Conservation (phyloP, 53 echinoderm and acorn worm species). For the Holothuria leucospilota region DNA sequence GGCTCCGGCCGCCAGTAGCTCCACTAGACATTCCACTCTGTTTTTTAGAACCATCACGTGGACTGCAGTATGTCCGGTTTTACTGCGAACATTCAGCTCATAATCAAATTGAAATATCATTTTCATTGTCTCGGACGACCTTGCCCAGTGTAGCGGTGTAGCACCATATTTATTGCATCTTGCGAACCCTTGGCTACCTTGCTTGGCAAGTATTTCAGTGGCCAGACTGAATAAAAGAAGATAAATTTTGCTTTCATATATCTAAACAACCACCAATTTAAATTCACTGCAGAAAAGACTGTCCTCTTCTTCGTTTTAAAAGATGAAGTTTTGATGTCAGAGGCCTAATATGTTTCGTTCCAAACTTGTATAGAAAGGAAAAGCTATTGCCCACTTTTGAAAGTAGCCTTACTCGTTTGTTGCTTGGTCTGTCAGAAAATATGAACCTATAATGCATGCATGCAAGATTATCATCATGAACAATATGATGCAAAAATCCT, state of each 20-base stretch:
- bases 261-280: too few relatives aligned
- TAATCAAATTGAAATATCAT: slow-evolving; percentile 71
- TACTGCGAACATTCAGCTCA: slow-evolving; percentile 75
- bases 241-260: background rate
- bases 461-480: too few relatives aligned
- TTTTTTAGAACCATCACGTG: slow-evolving; percentile 86
- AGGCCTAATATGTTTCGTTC: too few relatives aligned
- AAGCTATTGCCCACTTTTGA: too few relatives aligned
- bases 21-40: slow-evolving; percentile 70
- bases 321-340: too few relatives aligned
- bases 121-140: slow-evolving; percentile 69
- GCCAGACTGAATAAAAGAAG: slow-evolving; percentile 58
- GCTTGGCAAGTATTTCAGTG: slow-evolving; percentile 61
- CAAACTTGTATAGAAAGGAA: too few relatives aligned
- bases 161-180: slow-evolving; percentile 76
- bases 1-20: slow-evolving; percentile 83
- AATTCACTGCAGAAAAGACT: background rate
- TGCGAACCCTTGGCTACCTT: slow-evolving; percentile 57
- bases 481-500: too few relatives aligned
- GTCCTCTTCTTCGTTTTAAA: background rate
- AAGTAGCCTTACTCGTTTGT: too few relatives aligned
- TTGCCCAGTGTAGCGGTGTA: slow-evolving; percentile 87
- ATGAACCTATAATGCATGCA: too few relatives aligned
- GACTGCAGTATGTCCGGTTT: slow-evolving; percentile 83
- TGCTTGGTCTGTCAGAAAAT: too few relatives aligned